Base-by-base conservation (phyloP, 2,113 vertebrate genomes). In the Thinocorus orbignyianus region DNA sequence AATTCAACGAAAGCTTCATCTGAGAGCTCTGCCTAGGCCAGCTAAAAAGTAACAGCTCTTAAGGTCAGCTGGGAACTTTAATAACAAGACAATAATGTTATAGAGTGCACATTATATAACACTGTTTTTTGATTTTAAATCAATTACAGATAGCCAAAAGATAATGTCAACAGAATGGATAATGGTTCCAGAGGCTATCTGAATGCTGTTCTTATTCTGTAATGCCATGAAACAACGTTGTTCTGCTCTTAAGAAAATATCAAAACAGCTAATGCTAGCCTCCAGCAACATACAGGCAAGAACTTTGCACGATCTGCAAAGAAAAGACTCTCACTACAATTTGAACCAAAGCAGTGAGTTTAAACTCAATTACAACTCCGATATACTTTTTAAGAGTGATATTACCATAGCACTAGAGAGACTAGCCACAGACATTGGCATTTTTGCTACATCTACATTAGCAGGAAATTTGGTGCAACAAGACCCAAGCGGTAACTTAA, bases 61-160 rank as follows among this genome's bases (percentile, higher is more conserved):
- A 89, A 91, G 54, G 74, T 94, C 76, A 93, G 58, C n/a, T 55
- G 48, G 90, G 41, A 90, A 68, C 49, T 28, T 89, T 13, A 61
- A 74, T 57, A 91, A 72, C 7, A 14, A 73, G 61, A 77, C 20
- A 77, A 41, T 77, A 76, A 55, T 78, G n/a, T 71, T 48, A 83
- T 57, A 68, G 85, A 49, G 22, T 55, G 61, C 42, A 68, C 5
- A 4, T 91, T 73, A 86, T 42, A 48, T 95, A 96, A 54, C 1
- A 7, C 37, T 14, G 46, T 64, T 97, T 55, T 95, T 95, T 94
- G 86, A 70, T 88, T 95, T 87, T 55, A 84, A 86, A 92, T 79
- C 62, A 54, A 25, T 48, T 93, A 39, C 37, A 81, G 83, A 49
- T 44, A 73, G 87, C 66, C 70, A 85, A 86, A 91, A 95, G 44